Evolutionary conservation across 2,797 vertebrate species (phyloP), one percentile per base, ranked within the genome.

Genomic region (Gymnopithys bicolor): DNA sequence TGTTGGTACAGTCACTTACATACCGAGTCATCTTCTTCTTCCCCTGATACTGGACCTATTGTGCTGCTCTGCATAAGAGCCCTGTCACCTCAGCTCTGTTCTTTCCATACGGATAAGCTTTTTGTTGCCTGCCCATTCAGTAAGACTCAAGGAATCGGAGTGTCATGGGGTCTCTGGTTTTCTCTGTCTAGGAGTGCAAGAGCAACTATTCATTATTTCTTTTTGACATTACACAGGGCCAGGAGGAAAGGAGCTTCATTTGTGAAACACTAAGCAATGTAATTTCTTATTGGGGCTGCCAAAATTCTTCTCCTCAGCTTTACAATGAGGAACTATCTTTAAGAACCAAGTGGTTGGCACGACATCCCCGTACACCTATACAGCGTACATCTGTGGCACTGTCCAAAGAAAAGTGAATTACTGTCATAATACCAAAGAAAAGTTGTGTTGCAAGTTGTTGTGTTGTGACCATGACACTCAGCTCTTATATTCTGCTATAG

Each of bases 371-470:
- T 64, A 70, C 1, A 1, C 9, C 35, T 74, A 22, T 17, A 18
- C 0, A 0, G 11, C 8, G 21, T 12, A 19, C 1, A 1, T 79
- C 64, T 46, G 52, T 7, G 7, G 30, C 27, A 91, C 64, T 53
- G n/a, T 59, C n/a, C 58, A 59, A 88, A 92, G 12, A 10, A 83
- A 88, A 87, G 55, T 10, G 6, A 75, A 76, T 46, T 56, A 18
- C 48, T 94, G 28, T n/a, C 4, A 3, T 59, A 64, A 93, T 87
- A 75, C 8, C n/a, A 45, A 56, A 68, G n/a, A 74, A 91, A 33
- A 19, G 45, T 66, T 62, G 30, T 33, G 5, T 35, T 53, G 37
- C 10, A 53, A 33, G 30, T 75, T 33, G 18, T 9, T 86, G 28
- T 39, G 41, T 27, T 13, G 11, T 7, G 3, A 2, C 7, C 5